Evolutionary conservation across 2,888 invertebrate species (phyloP).

Genomic region (Drosophila putrida): DNA sequence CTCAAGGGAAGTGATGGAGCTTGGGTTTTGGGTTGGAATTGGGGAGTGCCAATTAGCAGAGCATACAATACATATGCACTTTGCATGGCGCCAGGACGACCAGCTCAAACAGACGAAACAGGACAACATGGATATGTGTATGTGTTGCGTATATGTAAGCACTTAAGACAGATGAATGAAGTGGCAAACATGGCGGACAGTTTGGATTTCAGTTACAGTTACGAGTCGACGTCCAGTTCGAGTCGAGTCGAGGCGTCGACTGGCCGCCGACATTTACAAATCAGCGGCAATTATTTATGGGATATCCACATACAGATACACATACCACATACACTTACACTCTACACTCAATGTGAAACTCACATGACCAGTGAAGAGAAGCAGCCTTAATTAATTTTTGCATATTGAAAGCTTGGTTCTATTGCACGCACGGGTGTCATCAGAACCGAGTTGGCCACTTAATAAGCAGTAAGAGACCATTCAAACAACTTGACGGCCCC

Average conservation of each 20-base stretch:
- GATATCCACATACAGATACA: slow-evolving; percentile 3
- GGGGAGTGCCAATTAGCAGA: slow-evolving; percentile 70
- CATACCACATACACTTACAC: background rate
- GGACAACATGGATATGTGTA: slow-evolving; percentile 4
- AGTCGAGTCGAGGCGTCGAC: slow-evolving; percentile 61
- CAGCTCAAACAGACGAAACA: slow-evolving; percentile 13
- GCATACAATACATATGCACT: slow-evolving; percentile 67
- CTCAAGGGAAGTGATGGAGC: background rate
- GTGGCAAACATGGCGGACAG: slow-evolving; percentile 75
- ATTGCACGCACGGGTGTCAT: slow-evolving; percentile 46
- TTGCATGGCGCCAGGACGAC: slow-evolving; percentile 69
- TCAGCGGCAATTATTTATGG: slow-evolving; percentile 72
- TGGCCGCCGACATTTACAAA: slow-evolving; percentile 71
- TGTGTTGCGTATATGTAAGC: slow-evolving; percentile 38
- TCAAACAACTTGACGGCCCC: slow-evolving; percentile 24
- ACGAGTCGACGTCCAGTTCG: slow-evolving; percentile 34
- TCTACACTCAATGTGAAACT: background rate
- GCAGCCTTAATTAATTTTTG: slow-evolving; percentile 53
- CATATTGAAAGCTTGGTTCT: slow-evolving; percentile 27
- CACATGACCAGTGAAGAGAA: background rate
- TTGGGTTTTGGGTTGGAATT: background rate
- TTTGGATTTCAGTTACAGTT: slow-evolving; percentile 56
- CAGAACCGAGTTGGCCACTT: slow-evolving; percentile 50
- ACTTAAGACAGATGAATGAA: slow-evolving; percentile 80
- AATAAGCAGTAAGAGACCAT: slow-evolving; percentile 48